Base-by-base conservation (phyloP, 2,797 vertebrate genomes). In the Centroberyx gerrardi region DNA sequence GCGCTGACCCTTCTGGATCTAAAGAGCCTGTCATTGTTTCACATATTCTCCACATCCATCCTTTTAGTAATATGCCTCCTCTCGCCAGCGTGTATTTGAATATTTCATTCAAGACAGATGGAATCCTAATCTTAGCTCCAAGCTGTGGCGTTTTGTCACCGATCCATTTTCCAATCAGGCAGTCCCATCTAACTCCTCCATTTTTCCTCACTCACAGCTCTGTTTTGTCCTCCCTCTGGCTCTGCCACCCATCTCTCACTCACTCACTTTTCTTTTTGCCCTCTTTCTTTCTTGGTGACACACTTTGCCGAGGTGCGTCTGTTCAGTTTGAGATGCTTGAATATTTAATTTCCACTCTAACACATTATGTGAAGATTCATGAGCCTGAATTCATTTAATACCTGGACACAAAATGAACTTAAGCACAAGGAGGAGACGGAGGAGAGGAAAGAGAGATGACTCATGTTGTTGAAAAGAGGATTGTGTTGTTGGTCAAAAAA, bases 21-120 rank as follows among this genome's bases (percentile, higher is more conserved):
- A 81, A 86, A 87, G 79, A 87, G 82, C 75, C 87, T 84, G 84
- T 88, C 89, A 91, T 93, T 93, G 93, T 94, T 93, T 93, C 87
- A 88, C 87, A 91, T 82, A 87, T 91, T 88, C 90, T 86, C 88
- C 89, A 91, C 92, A 93, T 89, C 89, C 90, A 90, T 93, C 92
- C 91, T 93, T 90, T 89, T 83, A 85, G 89, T 94, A 93, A 93
- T 94, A 87, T 82, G 85, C 89, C 85, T 88, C 87, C 85, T 85
- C 83, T 88, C 73, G 78, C 89, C 90, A 88, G 87, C 83, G 74
- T 90, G 81, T 85, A 92, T 94, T 95, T 96, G 92, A 95, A 96
- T 96, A 94, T 95, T 95, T 96, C 93, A 95, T 95, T 92, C 87
- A 93, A 95, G 94, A 95, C 91, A 92, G 94, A 95, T 95, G 94